A percentile compares a stretch with the other conserved stretches of the same genome.
Evolutionary conservation across 53 echinoderm and acorn worm species (phyloP).

Genomic region (Arbacia lixula): DNA sequence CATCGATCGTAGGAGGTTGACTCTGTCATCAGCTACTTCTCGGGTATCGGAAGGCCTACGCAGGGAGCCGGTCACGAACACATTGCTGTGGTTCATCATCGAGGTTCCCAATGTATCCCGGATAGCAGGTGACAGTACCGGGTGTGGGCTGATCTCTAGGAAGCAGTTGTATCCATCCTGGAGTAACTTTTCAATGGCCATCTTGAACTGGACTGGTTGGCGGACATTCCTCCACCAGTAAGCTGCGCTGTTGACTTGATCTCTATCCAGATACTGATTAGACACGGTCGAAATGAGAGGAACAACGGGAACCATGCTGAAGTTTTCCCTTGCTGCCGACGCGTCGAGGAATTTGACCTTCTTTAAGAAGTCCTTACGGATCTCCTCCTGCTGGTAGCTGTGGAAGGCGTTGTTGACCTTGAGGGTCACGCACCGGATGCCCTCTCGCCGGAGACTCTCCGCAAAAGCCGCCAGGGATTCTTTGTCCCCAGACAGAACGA

Average conservation of each 20-base stretch:
- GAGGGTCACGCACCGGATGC: conserved; percentile 78
- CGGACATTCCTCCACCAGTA: conserved; percentile 98
- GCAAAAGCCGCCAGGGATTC: conserved; percentile 77
- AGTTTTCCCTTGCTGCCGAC: conserved; percentile 50
- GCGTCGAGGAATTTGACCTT: conserved; percentile 81
- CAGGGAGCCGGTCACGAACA: conserved; percentile 85
- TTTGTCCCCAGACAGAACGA: conserved; percentile 94
- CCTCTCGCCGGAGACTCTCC: conserved; percentile 75
- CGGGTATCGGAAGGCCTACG: conserved; percentile 84
- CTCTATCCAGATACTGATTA: conserved; percentile 73
- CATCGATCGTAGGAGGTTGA: conserved; percentile 83
- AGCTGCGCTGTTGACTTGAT: conserved; percentile 73
- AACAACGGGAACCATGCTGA: conserved; percentile 71
- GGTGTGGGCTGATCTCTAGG: conserved; percentile 91
- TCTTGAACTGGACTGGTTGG: conserved; percentile 81
- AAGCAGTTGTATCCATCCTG: conserved; percentile 92
- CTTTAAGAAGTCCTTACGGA: conserved; percentile 86
- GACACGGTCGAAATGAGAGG: conserved; percentile 95
- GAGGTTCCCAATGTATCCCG: conserved; percentile 73
- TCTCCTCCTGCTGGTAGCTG: conserved; percentile 95
- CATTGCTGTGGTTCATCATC: conserved; percentile 53
- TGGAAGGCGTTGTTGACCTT: conserved; percentile 97
- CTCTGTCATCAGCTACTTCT: conserved; percentile 85
- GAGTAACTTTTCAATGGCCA: conserved; percentile 80
- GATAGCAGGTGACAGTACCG: conserved; percentile 82